Evolutionary conservation across 2,888 invertebrate species (phyloP), one percentile per base, ranked within the genome.

Genomic region (Eupelmus urozonus): DNA sequence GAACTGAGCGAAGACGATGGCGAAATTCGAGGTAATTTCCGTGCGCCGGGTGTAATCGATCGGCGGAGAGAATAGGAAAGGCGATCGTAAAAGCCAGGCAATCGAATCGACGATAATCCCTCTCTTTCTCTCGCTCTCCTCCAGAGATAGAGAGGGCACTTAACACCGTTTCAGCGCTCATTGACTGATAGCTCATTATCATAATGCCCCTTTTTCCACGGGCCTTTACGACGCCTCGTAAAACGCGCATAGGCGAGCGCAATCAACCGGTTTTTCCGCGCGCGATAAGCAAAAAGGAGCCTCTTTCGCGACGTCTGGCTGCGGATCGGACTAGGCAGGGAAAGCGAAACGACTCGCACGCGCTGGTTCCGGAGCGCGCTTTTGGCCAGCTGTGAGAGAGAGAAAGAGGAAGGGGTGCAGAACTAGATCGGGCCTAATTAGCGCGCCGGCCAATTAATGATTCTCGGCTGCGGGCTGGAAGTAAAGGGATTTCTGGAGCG

Each of bases 401-500:
- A 25, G 29, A 11, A 18, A 27, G 29, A 13, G 23, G 59, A 13
- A 55, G 23, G 55, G 20, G 20, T 55, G 7, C n/a, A 23, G 57
- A 76, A 73, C 23, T 73, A 73, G 73, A 65, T 73, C 73, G 57
- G 62, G 5, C 49, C 60, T 71, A 71, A 71, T 71, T 71, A 51
- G 4, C 29, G 34, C 53, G 25, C 60, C n/a, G 53, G 51, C 60
- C 49, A 70, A 70, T 76, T 70, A 70, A 51, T 63, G 27, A 9
- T 13, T 45, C 42, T 25, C 55, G 16, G 23, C 55, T n/a, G n/a
- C n/a, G n/a, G n/a, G n/a, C n/a, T n/a, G n/a, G n/a, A n/a, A 45
- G 20, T 18, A 45, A 34, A 34, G 9, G 23, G 42, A 1, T 69
- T 69, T 69, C 69, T 75, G 53, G 67, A 75, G 67, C 75, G 62